phyloP scores from a whole-genome alignment of 2,888 invertebrate species.

The Odontothrips loti region DNA sequence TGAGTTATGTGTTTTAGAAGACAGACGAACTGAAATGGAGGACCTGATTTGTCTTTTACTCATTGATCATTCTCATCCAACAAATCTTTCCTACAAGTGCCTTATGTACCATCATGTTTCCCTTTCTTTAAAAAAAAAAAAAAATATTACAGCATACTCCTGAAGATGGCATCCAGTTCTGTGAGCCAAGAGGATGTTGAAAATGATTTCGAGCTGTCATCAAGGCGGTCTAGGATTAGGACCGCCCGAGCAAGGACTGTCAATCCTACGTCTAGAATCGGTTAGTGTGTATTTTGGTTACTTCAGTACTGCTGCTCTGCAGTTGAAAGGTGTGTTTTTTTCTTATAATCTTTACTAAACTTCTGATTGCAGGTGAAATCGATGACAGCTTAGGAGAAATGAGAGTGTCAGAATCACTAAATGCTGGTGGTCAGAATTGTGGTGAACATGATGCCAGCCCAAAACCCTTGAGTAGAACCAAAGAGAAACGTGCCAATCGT shows the following conservation, averaged over 20 bases:
- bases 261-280: constrained; percentile 38
- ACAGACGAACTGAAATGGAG: neutral
- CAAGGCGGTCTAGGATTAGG: constrained; percentile 52
- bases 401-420: constrained; percentile 37
- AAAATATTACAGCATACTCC: neutral
- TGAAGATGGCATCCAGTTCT: constrained; percentile 55
- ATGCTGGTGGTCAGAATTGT: constrained; percentile 38
- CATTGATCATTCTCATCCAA: neutral
- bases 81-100: neutral
- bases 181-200: constrained; percentile 58
- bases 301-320: too few relatives aligned
- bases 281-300: neutral
- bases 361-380: constrained; percentile 33
- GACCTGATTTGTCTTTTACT: neutral
- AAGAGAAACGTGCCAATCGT: constrained; percentile 48
- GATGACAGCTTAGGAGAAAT: constrained; percentile 36
- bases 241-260: constrained; percentile 50
- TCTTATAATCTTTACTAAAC: neutral
- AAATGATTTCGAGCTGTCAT: constrained; percentile 53
- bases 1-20: neutral
- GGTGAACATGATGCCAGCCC: constrained; percentile 48
- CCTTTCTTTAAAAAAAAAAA: neutral
- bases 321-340: neutral
- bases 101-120: neutral
- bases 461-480: constrained; percentile 46